These are phyloP conservation scores for Trileptium ribeirensis DNA, from an alignment of 2,888 invertebrate species.

Conservation along the genomic window DNA sequence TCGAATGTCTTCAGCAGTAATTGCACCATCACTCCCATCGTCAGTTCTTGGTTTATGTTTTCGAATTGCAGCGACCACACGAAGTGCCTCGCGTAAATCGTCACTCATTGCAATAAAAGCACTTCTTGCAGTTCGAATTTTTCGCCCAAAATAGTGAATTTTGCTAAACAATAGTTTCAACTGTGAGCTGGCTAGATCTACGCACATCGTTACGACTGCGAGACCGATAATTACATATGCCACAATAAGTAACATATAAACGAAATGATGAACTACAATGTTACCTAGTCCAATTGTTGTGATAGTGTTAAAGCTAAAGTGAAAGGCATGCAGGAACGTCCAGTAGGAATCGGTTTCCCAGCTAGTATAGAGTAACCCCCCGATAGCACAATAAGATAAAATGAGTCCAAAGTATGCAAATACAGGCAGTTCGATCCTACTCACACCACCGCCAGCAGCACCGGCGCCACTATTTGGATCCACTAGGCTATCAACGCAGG, in stretches of 20 bases:
- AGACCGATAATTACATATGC: constrained; percentile 50
- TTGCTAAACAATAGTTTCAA: constrained; percentile 50
- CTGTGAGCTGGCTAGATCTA: constrained; percentile 50
- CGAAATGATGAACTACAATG: constrained; percentile 41
- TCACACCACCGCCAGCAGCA: no score
- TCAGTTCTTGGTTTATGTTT: neutral
- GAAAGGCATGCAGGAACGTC: constrained; percentile 50
- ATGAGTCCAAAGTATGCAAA: constrained; percentile 49
- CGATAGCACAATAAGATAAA: constrained; percentile 44
- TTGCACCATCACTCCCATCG: constrained; percentile 19
- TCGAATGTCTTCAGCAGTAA: constrained; percentile 49
- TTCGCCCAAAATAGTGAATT: constrained; percentile 49
- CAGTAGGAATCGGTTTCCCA: constrained; percentile 34
- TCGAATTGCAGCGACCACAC: constrained; percentile 44
- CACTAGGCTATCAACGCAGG: no score
- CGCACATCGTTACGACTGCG: constrained; percentile 49
- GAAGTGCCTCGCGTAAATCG: constrained; percentile 50
- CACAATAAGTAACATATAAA: constrained; percentile 40
- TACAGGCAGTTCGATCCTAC: constrained; percentile 45
- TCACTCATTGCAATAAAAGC: constrained; percentile 49
- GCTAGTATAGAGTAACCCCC: constrained; percentile 21
- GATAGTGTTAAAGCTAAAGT: constrained; percentile 51
- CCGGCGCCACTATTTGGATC: no score
- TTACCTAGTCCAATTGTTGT: constrained; percentile 51
- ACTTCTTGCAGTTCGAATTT: constrained; percentile 42